Base-by-base conservation (phyloP, 2,888 invertebrate genomes). In the Crossocerus cetratus region DNA sequence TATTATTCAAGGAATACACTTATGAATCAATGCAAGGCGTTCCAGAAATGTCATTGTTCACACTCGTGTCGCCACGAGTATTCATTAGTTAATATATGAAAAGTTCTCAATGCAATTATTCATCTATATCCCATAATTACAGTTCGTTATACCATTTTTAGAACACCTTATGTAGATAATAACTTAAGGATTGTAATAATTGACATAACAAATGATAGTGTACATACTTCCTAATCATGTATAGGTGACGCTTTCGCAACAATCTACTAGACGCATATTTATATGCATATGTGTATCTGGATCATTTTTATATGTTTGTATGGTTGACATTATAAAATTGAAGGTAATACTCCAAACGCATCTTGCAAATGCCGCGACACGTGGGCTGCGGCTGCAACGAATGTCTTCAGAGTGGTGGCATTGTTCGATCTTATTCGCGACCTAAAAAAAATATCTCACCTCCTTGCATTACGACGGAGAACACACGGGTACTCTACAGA, bases 301-400 rank as follows among this genome's bases (percentile, higher is more conserved):
- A 32, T 32, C 32, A 32, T 32, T 32, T 32, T 11, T 32, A 32
- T 32, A 32, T 32, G 32, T 32, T 32, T 32, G 32, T 32, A 32
- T 32, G 32, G 44, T 58, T 57, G 21, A 45, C n/a, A 14, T 70
- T 58, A 66, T 18, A 72, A 57, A 63, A 64, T 71, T 71, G 42
- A 49, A 59, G 59, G 20, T 56, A 66, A 59, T 57, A 20, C 44
- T 18, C 53, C 32, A n/a, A 57, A 8, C 53, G 23, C 13, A 44
- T 66, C 42, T 43, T 45, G n/a, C 23, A 57, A 43, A 62, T 59
- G 59, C n/a, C 32, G 32, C 63, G n/a, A 3, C 49, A 59, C 65
- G 65, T 43, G 62, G 61, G 20, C 44, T 23, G 16, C 65, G 13
- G 42, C 23, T 21, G 45, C 21, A 22, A 20, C 21, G 55, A 55